phyloP scores from a whole-genome alignment of 2,113 vertebrate genomes.

The Tetrax tetrax region DNA sequence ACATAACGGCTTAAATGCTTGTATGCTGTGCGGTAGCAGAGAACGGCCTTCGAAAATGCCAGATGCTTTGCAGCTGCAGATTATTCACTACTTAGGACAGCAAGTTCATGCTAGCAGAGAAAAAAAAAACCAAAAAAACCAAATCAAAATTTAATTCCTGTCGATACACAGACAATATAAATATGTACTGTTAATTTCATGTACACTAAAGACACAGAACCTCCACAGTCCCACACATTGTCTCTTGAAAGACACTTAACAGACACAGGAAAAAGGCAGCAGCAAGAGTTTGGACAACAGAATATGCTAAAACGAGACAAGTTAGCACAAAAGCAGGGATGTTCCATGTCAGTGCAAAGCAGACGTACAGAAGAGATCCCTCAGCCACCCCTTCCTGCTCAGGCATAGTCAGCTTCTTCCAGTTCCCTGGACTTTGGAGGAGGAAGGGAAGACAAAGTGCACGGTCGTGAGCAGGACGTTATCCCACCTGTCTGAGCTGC shows the following conservation, averaged over 20 bases:
- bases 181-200: not conserved
- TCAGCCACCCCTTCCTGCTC: not conserved
- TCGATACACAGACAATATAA: not conserved
- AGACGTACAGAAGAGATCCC: not conserved
- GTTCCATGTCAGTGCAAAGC: not conserved
- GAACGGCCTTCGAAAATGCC: not conserved
- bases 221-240: not conserved
- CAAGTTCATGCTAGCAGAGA: not conserved
- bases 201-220: not conserved
- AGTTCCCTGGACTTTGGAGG: not conserved
- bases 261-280: not conserved
- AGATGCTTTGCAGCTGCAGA: constrained; percentile 13
- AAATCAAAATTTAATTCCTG: not conserved
- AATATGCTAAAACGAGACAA: not conserved
- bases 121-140: not conserved
- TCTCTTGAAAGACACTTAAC: not conserved
- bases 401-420: not conserved
- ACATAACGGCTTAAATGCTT: not conserved
- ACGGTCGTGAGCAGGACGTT: not conserved
- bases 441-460: not conserved
- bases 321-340: not conserved
- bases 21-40: not conserved
- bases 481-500: not conserved
- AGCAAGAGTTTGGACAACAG: not conserved
- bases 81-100: not conserved